A percentile compares a stretch with the other conserved stretches of the same genome.
Conservation (phyloP, 2,888 invertebrate genomes). For the Synergus umbraculus region DNA sequence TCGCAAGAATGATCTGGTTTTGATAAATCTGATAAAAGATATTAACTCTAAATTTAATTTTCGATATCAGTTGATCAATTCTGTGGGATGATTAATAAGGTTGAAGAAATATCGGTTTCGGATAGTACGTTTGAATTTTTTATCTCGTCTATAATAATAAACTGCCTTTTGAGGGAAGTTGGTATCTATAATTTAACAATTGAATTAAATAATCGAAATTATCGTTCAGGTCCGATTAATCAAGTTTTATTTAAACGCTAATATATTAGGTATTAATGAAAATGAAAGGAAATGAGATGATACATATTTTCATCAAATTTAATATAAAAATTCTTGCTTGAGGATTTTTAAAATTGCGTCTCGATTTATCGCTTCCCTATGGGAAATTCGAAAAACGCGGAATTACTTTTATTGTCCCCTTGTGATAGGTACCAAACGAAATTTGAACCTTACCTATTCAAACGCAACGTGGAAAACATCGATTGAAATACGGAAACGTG, state of each 20-base stretch:
- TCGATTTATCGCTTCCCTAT: neutral
- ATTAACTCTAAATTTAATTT: neutral
- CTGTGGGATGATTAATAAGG: neutral
- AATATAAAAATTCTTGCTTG: neutral
- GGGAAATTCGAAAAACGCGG: neutral
- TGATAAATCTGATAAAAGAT: neutral
- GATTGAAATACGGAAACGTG: neutral
- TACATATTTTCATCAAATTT: constrained; percentile 3
- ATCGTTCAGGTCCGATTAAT: no score
- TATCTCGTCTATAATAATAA: neutral
- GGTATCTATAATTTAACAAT: neutral
- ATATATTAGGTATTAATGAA: neutral
- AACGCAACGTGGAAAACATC: neutral
- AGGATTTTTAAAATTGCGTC: neutral
- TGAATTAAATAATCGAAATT: neutral
- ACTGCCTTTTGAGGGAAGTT: neutral
- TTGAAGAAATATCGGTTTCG: neutral
- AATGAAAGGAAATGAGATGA: neutral
- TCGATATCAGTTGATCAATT: neutral
- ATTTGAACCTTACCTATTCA: neutral
- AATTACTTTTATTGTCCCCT: neutral
- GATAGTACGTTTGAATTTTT: neutral
- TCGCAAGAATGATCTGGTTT: neutral
- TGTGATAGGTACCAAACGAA: neutral
- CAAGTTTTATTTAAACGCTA: no score